phyloP scores from a whole-genome alignment of 2,113 vertebrate species.

The Nothocercus nigrocapillus region DNA sequence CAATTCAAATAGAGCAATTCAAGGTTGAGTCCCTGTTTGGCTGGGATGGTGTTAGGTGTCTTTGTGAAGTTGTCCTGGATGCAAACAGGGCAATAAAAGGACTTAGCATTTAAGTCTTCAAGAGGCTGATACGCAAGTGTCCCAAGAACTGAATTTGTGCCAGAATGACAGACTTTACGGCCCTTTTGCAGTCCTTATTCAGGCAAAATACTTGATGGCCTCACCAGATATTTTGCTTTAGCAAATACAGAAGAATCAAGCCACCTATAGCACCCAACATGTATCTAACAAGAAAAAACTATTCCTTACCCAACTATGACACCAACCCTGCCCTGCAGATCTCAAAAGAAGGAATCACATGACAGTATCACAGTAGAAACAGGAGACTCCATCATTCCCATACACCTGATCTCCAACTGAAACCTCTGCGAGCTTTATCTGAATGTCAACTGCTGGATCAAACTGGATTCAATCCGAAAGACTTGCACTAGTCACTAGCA shows the following conservation, averaged over 20 bases:
- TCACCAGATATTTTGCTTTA: background rate
- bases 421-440: background rate
- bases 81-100: background rate
- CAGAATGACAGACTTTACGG: background rate
- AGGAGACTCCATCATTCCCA: background rate
- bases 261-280: background rate
- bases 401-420: background rate
- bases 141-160: background rate
- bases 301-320: background rate
- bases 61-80: background rate
- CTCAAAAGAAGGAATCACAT: background rate
- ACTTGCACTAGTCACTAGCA: background rate
- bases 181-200: background rate
- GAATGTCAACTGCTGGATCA: background rate
- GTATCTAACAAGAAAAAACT: background rate
- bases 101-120: background rate
- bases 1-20: background rate
- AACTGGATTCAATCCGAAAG: background rate
- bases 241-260: background rate
- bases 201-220: background rate
- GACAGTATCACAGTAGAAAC: background rate
- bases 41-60: background rate
- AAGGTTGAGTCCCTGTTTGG: background rate
- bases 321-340: background rate
- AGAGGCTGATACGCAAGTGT: background rate